phyloP scores from a whole-genome alignment of 2,888 invertebrate species.

The Brachycybe producta region DNA sequence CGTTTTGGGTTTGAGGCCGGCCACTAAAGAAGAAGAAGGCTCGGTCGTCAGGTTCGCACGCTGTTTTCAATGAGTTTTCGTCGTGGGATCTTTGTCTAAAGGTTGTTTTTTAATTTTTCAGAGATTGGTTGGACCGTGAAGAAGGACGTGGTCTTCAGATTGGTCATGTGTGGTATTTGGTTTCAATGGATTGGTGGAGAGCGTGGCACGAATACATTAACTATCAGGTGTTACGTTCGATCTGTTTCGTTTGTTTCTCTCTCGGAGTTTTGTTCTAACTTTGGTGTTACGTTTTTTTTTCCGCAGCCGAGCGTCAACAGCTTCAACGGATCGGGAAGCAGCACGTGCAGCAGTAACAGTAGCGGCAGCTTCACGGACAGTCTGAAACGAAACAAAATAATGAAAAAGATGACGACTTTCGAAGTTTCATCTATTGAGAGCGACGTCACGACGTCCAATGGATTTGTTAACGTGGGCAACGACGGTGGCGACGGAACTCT shows the following conservation, averaged over 20 bases:
- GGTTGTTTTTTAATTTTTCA: constrained; percentile 31
- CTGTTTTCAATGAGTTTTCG: background rate
- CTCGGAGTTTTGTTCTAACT: no score
- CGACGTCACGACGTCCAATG: background rate
- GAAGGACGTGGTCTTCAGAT: constrained; percentile 57
- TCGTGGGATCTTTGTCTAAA: background rate
- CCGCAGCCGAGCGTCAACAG: background rate
- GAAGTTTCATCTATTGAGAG: background rate
- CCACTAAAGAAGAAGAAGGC: constrained; percentile 64
- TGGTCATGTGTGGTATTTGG: constrained; percentile 81
- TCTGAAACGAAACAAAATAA: constrained; percentile 23
- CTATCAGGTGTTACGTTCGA: constrained; percentile 24
- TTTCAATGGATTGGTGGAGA: constrained; percentile 76
- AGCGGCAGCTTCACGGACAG: constrained; percentile 19
- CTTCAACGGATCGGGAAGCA: no score
- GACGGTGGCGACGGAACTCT: constrained; percentile 22
- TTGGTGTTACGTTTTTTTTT: no score
- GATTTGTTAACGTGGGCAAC: background rate
- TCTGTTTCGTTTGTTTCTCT: background rate
- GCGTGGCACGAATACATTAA: constrained; percentile 59
- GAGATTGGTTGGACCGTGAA: constrained; percentile 69
- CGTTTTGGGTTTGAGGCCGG: constrained; percentile 67
- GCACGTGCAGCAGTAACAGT: background rate
- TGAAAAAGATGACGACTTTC: constrained; percentile 18
- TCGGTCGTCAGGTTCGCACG: constrained; percentile 45